Base-by-base conservation (phyloP, 1,140 invertebrate genomes). In the Drosophila busckii region DNA sequence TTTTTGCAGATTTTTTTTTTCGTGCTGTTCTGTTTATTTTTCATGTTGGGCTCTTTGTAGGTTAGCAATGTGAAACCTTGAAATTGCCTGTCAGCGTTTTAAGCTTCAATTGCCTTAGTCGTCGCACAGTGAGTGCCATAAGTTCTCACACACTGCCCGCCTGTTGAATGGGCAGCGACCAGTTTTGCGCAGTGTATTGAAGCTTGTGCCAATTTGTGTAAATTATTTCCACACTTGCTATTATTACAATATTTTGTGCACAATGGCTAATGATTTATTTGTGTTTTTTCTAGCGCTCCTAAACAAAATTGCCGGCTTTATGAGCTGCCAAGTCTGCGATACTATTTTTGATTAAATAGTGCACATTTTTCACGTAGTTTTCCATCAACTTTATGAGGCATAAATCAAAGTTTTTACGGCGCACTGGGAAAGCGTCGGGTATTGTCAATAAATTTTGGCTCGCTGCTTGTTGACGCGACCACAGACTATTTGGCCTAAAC, bases 61-160 rank as follows among this genome's bases (percentile, higher is more conserved):
- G 71, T 78, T 78, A 78, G 73, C 68, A 78, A 68, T 65, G 37
- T 49, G 28, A 68, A 67, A 50, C 71, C 71, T 78, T 80, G 71
- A 64, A 63, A 23, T 16, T 15, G 35, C 22, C 56, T 52, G 67
- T 55, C 67, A 49, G 59, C 42, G n/a, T 62, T 48, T 61, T 42
- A 35, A 29, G 10, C 20, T 28, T 35, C 17, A 37, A 28, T 75
- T 38, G 53, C 29, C 52, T 62, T 17, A 31, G 23, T 46, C 34
- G 41, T 34, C 4, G 25, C 7, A 41, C 20, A 34, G 10, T 22
- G 25, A 35, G n/a, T 16, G 29, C 41, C 58, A 46, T 62, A 41
- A 48, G 49, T 56, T 56, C 56, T 42, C 37, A 48, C 42, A 56
- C 4, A 35, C 35, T 16, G 9, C 5, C 23, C 34, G 40, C 41